Percentiles rank a stretch among this genome's conserved stretches.
Conservation (phyloP, 2,113 vertebrate genomes). For the Scomber japonicus region DNA sequence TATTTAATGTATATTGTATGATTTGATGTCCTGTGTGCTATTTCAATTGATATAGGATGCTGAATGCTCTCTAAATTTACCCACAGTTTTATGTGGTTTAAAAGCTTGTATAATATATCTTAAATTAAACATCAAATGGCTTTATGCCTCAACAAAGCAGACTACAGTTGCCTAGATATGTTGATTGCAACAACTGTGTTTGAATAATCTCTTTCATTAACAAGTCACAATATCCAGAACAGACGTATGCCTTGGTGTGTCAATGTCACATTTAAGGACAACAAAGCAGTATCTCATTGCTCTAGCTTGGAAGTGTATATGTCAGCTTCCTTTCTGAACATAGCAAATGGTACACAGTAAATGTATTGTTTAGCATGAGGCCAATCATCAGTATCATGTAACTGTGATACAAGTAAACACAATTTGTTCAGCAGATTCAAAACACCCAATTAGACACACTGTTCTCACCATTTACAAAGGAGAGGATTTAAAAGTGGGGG, state of each 20-base stretch:
- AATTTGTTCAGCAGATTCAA: conserved; percentile 72
- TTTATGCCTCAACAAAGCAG: background rate
- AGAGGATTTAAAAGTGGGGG: conserved; percentile 22
- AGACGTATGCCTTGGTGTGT: background rate
- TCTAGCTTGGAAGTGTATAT: no score
- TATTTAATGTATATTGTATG: background rate
- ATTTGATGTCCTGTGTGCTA: background rate
- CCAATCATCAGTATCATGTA: background rate
- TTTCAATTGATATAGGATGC: background rate
- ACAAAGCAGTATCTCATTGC: background rate
- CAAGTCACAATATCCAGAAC: no score
- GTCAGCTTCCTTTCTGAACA: background rate
- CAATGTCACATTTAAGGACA: background rate
- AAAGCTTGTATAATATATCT: background rate
- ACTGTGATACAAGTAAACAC: conserved; percentile 42
- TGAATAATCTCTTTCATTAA: background rate
- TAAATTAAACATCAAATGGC: background rate
- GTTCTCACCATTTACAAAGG: conserved; percentile 41
- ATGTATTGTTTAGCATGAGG: background rate
- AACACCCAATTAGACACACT: conserved; percentile 73
- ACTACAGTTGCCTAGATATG: background rate
- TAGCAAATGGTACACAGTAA: background rate
- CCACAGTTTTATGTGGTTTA: background rate
- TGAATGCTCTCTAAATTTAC: background rate
- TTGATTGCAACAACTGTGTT: conserved; percentile 1